A percentile compares a stretch with the other conserved stretches of the same genome.
Conservation (phyloP, 2,888 invertebrate species). For the Parnassius smintheus region DNA sequence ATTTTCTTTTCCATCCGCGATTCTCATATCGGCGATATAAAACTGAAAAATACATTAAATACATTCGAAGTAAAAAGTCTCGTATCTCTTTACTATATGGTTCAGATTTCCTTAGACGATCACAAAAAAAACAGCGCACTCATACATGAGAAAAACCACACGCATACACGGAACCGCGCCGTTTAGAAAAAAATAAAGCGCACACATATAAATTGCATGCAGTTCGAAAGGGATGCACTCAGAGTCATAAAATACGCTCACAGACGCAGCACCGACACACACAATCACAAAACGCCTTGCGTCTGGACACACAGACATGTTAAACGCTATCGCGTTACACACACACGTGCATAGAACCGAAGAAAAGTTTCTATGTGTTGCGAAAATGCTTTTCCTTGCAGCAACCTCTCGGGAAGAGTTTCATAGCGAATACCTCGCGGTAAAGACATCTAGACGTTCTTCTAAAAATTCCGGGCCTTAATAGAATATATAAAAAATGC, state of each 20-base stretch:
- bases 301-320: constrained; percentile 58
- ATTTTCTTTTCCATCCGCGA: constrained; percentile 80
- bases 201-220: constrained; percentile 80
- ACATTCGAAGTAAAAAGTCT: constrained; percentile 43
- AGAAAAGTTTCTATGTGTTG: constrained; percentile 78
- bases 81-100: constrained; percentile 36
- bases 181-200: constrained; percentile 77
- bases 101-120: constrained; percentile 37
- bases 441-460: constrained; percentile 76
- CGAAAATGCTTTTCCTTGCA: constrained; percentile 81
- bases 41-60: constrained; percentile 79
- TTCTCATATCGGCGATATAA: constrained; percentile 81
- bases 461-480: constrained; percentile 49
- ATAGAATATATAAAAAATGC: constrained; percentile 35
- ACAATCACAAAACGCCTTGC: constrained; percentile 45
- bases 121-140: constrained; percentile 65
- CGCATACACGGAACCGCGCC: constrained; percentile 56
- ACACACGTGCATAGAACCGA: constrained; percentile 55
- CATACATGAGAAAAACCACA: constrained; percentile 57
- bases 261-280: constrained; percentile 33
- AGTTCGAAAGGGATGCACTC: constrained; percentile 81
- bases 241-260: constrained; percentile 79
- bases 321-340: constrained; percentile 45
- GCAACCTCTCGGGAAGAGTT: constrained; percentile 81
- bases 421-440: constrained; percentile 81